These are phyloP conservation scores for Rhaphigaster nebulosa DNA, from an alignment of 2,888 invertebrate genomes.

Conservation along the genomic window DNA sequence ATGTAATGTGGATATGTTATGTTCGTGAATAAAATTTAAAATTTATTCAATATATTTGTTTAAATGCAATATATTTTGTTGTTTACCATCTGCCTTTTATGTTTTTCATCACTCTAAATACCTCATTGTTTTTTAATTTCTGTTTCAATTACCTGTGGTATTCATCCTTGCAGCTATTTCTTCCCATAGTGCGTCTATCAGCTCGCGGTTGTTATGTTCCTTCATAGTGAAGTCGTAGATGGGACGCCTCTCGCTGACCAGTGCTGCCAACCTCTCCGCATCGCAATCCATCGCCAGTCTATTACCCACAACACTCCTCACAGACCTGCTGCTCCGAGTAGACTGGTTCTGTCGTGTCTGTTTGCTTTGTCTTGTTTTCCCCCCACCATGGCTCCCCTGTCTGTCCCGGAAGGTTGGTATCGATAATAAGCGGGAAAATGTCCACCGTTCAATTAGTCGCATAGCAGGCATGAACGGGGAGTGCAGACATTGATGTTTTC, in stretches of 20 bases:
- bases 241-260: not conserved
- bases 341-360: slow-evolving; percentile 41
- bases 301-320: not conserved
- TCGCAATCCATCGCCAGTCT: not conserved
- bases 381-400: not conserved
- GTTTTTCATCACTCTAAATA: no score
- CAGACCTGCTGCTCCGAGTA: not conserved
- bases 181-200: not conserved
- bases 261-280: not conserved
- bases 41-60: no score
- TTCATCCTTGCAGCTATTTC: not conserved
- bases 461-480: no score
- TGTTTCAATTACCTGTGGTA: not conserved
- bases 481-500: no score
- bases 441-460: not conserved
- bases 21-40: no score
- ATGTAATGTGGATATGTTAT: no score
- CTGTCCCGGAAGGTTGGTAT: not conserved
- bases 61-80: no score
- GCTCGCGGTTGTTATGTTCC: slow-evolving; percentile 10
- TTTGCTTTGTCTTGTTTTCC: not conserved
- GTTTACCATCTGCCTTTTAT: no score
- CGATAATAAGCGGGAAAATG: not conserved
- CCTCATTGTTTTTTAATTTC: no score
- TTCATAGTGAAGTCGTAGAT: slow-evolving; percentile 16